Conservation (phyloP, 1,140 invertebrate species). For the Aplysia californica region DNA sequence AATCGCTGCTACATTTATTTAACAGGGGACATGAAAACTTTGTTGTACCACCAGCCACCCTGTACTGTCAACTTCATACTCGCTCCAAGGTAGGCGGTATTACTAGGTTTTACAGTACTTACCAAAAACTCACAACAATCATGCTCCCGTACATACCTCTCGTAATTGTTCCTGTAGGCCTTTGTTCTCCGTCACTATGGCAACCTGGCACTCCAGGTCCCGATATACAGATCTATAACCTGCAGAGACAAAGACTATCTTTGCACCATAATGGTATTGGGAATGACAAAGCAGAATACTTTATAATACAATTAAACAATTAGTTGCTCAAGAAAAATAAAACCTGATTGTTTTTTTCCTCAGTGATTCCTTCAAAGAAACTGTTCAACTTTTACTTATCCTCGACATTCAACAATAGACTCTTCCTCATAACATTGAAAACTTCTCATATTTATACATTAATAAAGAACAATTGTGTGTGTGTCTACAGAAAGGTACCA, state of each 20-base stretch:
- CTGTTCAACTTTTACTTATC: neutral
- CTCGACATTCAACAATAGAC: neutral
- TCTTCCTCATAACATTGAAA: neutral
- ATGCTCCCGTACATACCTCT: constrained; percentile 50
- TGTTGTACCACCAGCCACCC: neutral
- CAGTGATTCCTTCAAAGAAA: neutral
- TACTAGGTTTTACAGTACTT: neutral
- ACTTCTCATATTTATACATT: neutral
- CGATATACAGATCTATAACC: constrained; percentile 83
- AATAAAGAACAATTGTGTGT: neutral
- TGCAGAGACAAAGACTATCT: constrained; percentile 43
- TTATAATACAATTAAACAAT: neutral
- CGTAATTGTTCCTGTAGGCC: constrained; percentile 72
- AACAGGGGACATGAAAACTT: neutral
- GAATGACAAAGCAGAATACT: neutral
- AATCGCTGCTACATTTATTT: neutral
- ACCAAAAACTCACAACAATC: neutral
- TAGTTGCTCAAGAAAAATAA: neutral
- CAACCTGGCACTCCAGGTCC: constrained; percentile 94
- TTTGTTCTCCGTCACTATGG: constrained; percentile 84
- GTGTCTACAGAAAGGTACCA: neutral
- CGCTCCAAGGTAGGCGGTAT: no score
- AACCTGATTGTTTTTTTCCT: neutral
- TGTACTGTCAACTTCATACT: no score
- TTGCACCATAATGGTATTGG: no score